Evolutionary conservation across 2,888 invertebrate genomes (phyloP), one percentile per base, ranked within the genome.

Genomic region (Leucania comma): DNA sequence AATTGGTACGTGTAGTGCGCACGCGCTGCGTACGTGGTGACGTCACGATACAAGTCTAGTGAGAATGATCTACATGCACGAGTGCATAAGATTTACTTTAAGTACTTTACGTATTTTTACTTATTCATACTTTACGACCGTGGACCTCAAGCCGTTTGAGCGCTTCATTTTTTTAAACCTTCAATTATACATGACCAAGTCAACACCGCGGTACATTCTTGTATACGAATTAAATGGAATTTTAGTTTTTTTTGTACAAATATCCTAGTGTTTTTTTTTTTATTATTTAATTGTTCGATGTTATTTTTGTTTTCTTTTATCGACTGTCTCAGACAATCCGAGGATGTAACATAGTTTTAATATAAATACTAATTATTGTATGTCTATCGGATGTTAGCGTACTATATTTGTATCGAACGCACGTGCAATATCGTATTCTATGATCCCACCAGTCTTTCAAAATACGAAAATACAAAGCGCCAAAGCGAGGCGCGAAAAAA

Each of bases 171-270:
- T 77, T 82, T 76, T 59, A 50, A 65, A 67, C 32, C 70, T 64
- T 63, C 67, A 72, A 54, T 65, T 61, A 46, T 29, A 67, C 74
- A 68, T 79, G 82, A 84, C 84, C 74, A 82, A 79, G 84, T 78
- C 72, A 71, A 76, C 65, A 65, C 59, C 62, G 53, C 74, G 75
- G 82, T 78, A 84, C 77, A 75, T 73, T 68, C 64, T 85, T 67
- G 87, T 88, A 89, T 89, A 89, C 87, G 89, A 87, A 83, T 86
- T 86, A 69, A 83, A 78, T 78, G 73, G 58, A 81, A 67, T 75
- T 78, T 82, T 80, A 81, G 75, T 82, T 83, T 84, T 54, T n/a
- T 81, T 82, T 89, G 88, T 89, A 88, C 86, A 89, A 88, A 88
- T 82, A 79, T 78, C 68, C 42, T 81, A 85, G 74, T 83, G 72